phyloP scores from a whole-genome alignment of 1,140 invertebrate genomes.

The Chionoecetes opilio region DNA sequence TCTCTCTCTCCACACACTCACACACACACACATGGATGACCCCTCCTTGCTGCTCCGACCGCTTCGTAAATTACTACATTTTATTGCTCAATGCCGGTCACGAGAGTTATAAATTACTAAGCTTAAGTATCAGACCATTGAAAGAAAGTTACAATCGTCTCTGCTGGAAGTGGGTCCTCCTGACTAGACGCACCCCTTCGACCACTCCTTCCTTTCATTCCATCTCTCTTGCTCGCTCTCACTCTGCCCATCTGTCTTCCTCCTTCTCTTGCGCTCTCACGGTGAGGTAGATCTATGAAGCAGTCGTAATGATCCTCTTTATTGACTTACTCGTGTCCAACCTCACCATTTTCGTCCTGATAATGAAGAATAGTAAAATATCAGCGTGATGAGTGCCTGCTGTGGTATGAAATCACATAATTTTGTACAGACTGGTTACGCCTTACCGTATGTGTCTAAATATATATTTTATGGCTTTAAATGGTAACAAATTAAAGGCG shows the following conservation, averaged over 20 bases:
- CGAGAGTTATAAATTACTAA: neutral
- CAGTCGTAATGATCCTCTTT: too few relatives aligned
- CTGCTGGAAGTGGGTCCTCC: neutral
- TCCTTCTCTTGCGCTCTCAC: neutral
- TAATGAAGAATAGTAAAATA: too few relatives aligned
- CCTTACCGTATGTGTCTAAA: too few relatives aligned
- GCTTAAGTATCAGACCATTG: conserved; percentile 19
- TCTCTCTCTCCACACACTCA: neutral
- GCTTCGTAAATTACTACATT: neutral
- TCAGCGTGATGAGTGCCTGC: too few relatives aligned
- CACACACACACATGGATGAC: too few relatives aligned
- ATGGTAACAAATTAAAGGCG: too few relatives aligned
- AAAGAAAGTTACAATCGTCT: conserved; percentile 9
- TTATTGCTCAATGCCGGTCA: neutral
- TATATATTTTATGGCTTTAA: too few relatives aligned
- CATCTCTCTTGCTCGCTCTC: neutral
- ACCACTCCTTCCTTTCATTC: neutral
- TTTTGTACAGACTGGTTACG: too few relatives aligned
- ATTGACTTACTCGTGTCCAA: too few relatives aligned
- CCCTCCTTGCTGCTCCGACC: neutral
- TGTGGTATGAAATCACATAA: too few relatives aligned
- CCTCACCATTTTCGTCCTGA: too few relatives aligned
- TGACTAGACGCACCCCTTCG: neutral
- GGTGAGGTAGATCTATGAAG: too few relatives aligned
- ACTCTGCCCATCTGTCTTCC: neutral